A percentile compares a stretch with the other conserved stretches of the same genome.
Conservation (phyloP, 2,888 invertebrate species). For the Eristalinus sepulchralis region DNA sequence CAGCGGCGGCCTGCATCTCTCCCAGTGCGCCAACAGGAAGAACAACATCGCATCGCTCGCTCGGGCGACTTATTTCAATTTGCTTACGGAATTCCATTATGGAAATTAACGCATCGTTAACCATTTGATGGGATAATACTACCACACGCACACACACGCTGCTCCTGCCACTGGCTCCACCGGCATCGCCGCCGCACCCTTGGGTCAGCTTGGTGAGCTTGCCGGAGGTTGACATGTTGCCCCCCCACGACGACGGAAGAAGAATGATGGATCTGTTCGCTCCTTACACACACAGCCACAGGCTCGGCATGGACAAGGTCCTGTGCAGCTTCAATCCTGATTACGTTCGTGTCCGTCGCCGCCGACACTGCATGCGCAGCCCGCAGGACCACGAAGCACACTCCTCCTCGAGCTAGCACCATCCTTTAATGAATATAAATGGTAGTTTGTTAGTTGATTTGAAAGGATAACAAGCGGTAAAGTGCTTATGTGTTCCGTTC, state of each 20-base stretch:
- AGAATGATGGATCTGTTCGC: conserved; percentile 65
- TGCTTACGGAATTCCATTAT: conserved; percentile 74
- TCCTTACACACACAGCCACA: background rate
- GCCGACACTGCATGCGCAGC: conserved; percentile 20
- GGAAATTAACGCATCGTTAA: conserved; percentile 77
- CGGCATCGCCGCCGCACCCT: background rate
- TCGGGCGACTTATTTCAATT: conserved; percentile 59
- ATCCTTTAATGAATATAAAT: conserved; percentile 69
- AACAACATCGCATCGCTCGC: conserved; percentile 16
- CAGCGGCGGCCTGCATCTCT: background rate
- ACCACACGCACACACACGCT: conserved; percentile 21
- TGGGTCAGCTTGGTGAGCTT: conserved; percentile 13
- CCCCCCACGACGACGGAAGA: conserved; percentile 20
- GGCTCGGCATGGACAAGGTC: conserved; percentile 39
- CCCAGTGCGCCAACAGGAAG: background rate
- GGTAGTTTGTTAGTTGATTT: conserved; percentile 71
- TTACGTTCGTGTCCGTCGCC: conserved; percentile 45
- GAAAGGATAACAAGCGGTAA: conserved; percentile 69
- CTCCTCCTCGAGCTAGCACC: conserved; percentile 29
- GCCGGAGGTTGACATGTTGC: conserved; percentile 45
- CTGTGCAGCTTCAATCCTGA: conserved; percentile 65
- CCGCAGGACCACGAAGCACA: background rate
- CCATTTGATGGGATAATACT: conserved; percentile 76
- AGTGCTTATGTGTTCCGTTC: conserved; percentile 59
- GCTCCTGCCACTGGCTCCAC: background rate